phyloP scores from a whole-genome alignment of 1,140 invertebrate genomes.

The Drosophila albomicans region DNA sequence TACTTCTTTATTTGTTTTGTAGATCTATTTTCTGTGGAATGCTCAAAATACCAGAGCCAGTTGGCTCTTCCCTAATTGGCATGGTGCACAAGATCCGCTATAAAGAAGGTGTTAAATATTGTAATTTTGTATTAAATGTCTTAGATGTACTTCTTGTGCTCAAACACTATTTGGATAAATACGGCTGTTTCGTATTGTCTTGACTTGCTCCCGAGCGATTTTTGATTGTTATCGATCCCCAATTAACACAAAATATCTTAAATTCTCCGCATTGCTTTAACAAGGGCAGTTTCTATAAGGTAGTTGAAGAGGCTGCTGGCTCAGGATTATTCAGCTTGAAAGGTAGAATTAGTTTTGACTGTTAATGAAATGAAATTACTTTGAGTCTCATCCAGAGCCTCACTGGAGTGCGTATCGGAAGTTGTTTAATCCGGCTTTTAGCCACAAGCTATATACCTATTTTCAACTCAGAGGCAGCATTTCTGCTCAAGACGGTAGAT shows the following conservation, averaged over 20 bases:
- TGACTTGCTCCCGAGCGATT: slow-evolving; percentile 77
- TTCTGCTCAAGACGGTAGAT: slow-evolving; percentile 50
- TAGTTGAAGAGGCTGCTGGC: slow-evolving; percentile 70
- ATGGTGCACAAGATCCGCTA: slow-evolving; percentile 63
- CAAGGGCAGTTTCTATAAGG: slow-evolving; percentile 75
- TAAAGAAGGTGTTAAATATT: slow-evolving; percentile 64
- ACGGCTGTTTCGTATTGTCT: slow-evolving; percentile 61
- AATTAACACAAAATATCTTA: slow-evolving; percentile 69
- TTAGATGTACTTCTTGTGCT: slow-evolving; percentile 67
- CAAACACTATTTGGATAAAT: slow-evolving; percentile 50
- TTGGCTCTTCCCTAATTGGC: slow-evolving; percentile 75
- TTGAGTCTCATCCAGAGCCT: slow-evolving; percentile 55
- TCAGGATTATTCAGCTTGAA: slow-evolving; percentile 66
- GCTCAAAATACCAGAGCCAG: slow-evolving; percentile 69
- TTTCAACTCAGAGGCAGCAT: slow-evolving; percentile 65
- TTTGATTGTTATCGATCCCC: slow-evolving; percentile 67
- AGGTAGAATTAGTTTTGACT: slow-evolving; percentile 28
- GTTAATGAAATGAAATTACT: neutral
- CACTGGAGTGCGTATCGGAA: slow-evolving; percentile 70
- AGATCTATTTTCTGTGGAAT: slow-evolving; percentile 78
- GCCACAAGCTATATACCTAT: slow-evolving; percentile 74
- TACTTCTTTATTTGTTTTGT: slow-evolving; percentile 55
- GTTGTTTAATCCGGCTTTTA: slow-evolving; percentile 72
- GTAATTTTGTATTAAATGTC: slow-evolving; percentile 2
- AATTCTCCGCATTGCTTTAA: slow-evolving; percentile 74